phyloP scores from a whole-genome alignment of 2,888 invertebrate genomes.

The Hermaeophaga mercurialis region DNA sequence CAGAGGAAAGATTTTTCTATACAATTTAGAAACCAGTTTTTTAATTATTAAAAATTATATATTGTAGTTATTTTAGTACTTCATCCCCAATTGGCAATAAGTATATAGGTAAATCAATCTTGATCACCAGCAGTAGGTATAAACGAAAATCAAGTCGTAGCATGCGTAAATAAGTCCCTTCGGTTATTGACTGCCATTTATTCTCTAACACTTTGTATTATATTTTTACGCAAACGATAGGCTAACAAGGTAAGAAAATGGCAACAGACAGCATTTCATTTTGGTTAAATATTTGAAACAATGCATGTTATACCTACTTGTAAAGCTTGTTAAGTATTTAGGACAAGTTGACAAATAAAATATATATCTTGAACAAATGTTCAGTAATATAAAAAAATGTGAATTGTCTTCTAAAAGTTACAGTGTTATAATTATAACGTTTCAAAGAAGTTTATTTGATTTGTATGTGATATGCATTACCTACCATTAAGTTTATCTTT shows the following conservation, averaged over 20 bases:
- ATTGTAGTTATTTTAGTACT: neutral
- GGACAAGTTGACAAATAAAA: no score
- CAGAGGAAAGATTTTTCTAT: no score
- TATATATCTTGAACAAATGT: no score
- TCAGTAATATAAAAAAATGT: no score
- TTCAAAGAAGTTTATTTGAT: no score
- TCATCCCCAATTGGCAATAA: slow-evolving; percentile 22
- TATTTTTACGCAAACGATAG: slow-evolving; percentile 38
- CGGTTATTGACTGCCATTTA: slow-evolving; percentile 8
- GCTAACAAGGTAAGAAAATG: slow-evolving; percentile 35
- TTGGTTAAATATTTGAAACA: no score
- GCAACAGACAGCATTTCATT: neutral
- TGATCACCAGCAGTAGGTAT: slow-evolving; percentile 5
- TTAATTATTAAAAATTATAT: neutral
- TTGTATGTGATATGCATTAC: no score
- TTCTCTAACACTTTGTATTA: slow-evolving; percentile 33
- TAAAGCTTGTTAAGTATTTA: neutral
- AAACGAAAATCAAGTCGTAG: slow-evolving; percentile 14
- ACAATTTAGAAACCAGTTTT: slow-evolving; percentile 13
- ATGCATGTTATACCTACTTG: neutral
- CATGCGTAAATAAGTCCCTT: slow-evolving; percentile 22
- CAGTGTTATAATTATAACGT: no score
- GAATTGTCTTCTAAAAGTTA: no score
- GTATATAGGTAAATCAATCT: no score
- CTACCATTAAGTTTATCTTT: no score